Evolutionary conservation across 2,113 vertebrate genomes (phyloP).

Genomic region (Lynx canadensis): DNA sequence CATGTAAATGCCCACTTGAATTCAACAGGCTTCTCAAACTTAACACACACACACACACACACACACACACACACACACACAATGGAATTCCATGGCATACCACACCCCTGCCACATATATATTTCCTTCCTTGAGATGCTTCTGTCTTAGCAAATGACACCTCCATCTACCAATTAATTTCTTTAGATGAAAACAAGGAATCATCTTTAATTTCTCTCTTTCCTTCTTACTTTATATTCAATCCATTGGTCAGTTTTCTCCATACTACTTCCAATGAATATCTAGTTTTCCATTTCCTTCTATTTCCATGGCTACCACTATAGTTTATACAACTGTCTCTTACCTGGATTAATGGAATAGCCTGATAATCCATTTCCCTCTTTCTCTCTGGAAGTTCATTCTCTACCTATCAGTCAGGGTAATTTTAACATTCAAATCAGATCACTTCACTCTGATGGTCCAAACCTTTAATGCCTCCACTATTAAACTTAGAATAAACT

Average conservation of each 20-base stretch:
- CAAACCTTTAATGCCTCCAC: neutral
- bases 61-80: neutral
- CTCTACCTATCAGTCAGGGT: neutral
- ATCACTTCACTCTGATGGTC: neutral
- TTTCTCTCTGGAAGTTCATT: neutral
- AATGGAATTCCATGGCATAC: neutral
- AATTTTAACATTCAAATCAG: constrained; percentile 7
- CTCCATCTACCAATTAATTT: neutral
- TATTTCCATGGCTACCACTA: neutral
- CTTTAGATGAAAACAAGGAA: neutral
- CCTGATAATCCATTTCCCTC: neutral
- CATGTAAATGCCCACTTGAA: neutral
- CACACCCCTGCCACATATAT: neutral
- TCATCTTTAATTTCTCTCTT: neutral
- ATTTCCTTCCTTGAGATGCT: neutral
- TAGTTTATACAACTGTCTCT: neutral
- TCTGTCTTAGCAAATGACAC: neutral
- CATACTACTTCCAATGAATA: neutral
- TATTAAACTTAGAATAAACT: neutral
- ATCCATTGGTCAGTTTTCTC: neutral
- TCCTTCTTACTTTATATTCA: neutral
- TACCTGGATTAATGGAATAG: neutral
- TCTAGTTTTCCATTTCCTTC: neutral
- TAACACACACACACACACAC: neutral
- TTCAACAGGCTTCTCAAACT: neutral